Evolutionary conservation across 1,140 invertebrate genomes (phyloP).

Genomic region (Drosophila tani): DNA sequence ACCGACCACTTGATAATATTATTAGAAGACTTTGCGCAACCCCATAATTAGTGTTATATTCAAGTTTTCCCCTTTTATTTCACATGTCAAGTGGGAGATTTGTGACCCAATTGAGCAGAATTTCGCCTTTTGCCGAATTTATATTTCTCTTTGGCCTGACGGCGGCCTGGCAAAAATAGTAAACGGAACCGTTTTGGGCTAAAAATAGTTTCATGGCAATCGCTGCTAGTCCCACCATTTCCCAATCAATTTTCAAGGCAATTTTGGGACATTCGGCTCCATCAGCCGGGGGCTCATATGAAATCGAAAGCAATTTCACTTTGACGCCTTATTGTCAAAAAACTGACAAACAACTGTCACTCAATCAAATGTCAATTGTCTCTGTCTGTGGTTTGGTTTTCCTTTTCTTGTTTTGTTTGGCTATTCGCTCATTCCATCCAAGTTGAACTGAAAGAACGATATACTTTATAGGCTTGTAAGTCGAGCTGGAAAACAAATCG

Average conservation of each 20-base stretch:
- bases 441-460: constrained; percentile 13
- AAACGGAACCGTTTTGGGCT: constrained; percentile 39
- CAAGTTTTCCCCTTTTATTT: constrained; percentile 35
- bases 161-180: constrained; percentile 47
- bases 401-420: neutral
- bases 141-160: neutral
- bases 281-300: constrained; percentile 24
- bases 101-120: constrained; percentile 59
- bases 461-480: constrained; percentile 36
- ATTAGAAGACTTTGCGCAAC: constrained; percentile 58
- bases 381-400: constrained; percentile 49
- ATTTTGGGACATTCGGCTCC: constrained; percentile 37
- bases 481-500: constrained; percentile 61
- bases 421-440: constrained; percentile 3
- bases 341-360: constrained; percentile 75
- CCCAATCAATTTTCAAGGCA: constrained; percentile 69
- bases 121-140: constrained; percentile 33
- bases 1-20: constrained; percentile 66
- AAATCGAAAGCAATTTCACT: constrained; percentile 80
- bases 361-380: constrained; percentile 75
- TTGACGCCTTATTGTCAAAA: constrained; percentile 76
- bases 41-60: constrained; percentile 66
- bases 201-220: constrained; percentile 50
- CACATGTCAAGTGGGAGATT: constrained; percentile 54
- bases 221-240: constrained; percentile 52